These are phyloP conservation scores for Pyxicephalus adspersus DNA, from an alignment of 2,113 vertebrate genomes.

Conservation along the genomic window DNA sequence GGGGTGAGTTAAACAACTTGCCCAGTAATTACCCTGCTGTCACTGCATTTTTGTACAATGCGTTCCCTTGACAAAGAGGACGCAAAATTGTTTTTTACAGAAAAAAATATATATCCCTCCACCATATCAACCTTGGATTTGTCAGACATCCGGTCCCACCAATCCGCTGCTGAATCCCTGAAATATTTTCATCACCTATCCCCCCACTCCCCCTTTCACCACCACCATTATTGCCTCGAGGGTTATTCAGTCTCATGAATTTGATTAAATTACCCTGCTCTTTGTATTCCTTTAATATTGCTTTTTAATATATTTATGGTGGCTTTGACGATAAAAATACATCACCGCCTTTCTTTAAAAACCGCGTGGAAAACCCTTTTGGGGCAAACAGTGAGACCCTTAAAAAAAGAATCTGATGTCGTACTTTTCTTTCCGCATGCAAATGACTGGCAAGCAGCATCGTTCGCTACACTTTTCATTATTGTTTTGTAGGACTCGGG, in stretches of 20 bases:
- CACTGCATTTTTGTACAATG: slow-evolving; percentile 1
- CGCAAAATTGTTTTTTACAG: slow-evolving; percentile 39
- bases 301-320: slow-evolving; percentile 68
- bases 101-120: slow-evolving; percentile 12
- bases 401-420: slow-evolving; percentile 67
- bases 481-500: slow-evolving; percentile 21
- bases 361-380: slow-evolving; percentile 58
- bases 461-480: slow-evolving; percentile 57
- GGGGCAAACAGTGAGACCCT: slow-evolving; percentile 58
- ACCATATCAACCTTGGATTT: slow-evolving; percentile 52
- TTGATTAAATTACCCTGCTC: slow-evolving; percentile 71
- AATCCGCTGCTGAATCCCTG: slow-evolving; percentile 4
- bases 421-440: slow-evolving; percentile 61
- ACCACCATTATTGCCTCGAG: slow-evolving; percentile 61
- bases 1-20: slow-evolving; percentile 24
- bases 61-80: slow-evolving; percentile 43
- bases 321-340: slow-evolving; percentile 61
- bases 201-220: slow-evolving; percentile 51
- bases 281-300: slow-evolving; percentile 69
- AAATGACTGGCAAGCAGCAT: slow-evolving; percentile 62
- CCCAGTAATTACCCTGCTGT: slow-evolving; percentile 45
- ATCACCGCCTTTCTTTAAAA: slow-evolving; percentile 64
- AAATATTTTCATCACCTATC: slow-evolving; percentile 57
- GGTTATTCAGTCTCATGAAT: slow-evolving; percentile 70
- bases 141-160: slow-evolving; percentile 4